These are phyloP conservation scores for Drosophila helvetica DNA, from an alignment of 2,888 invertebrate species.

Conservation along the genomic window DNA sequence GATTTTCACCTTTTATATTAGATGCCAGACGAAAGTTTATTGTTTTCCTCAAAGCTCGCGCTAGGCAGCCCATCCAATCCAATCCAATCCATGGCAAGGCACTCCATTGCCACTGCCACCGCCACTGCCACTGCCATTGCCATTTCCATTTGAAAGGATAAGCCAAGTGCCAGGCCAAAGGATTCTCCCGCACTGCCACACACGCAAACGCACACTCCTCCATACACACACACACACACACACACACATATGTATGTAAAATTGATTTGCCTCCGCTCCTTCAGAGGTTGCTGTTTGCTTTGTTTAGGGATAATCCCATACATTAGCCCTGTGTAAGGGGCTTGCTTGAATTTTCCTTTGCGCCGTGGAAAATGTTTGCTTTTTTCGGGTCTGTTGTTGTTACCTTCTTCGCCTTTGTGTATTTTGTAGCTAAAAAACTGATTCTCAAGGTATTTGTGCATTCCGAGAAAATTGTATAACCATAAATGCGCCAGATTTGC, in stretches of 20 bases:
- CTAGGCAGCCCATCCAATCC: slow-evolving; percentile 44
- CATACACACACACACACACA: neutral
- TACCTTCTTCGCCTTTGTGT: slow-evolving; percentile 25
- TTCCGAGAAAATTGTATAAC: slow-evolving; percentile 67
- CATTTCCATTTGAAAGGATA: slow-evolving; percentile 61
- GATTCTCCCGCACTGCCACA: slow-evolving; percentile 13
- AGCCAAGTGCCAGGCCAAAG: slow-evolving; percentile 38
- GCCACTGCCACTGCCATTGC: slow-evolving; percentile 40
- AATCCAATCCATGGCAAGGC: neutral
- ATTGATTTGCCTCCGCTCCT: slow-evolving; percentile 68
- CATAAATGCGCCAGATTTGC: slow-evolving; percentile 77
- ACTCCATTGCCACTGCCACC: slow-evolving; percentile 34
- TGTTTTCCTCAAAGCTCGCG: slow-evolving; percentile 73
- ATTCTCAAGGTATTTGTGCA: slow-evolving; percentile 61
- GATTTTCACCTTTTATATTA: slow-evolving; percentile 80
- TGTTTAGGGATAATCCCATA: slow-evolving; percentile 75
- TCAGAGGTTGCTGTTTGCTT: slow-evolving; percentile 48
- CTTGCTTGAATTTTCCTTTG: slow-evolving; percentile 55
- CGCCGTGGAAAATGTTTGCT: slow-evolving; percentile 20
- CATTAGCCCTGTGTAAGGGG: slow-evolving; percentile 74
- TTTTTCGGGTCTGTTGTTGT: slow-evolving; percentile 12
- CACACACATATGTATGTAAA: slow-evolving; percentile 56
- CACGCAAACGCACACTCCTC: slow-evolving; percentile 2
- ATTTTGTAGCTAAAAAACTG: slow-evolving; percentile 24
- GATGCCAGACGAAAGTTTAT: slow-evolving; percentile 74